These are phyloP conservation scores for Mythimna impura DNA, from an alignment of 2,888 invertebrate genomes.

Conservation along the genomic window DNA sequence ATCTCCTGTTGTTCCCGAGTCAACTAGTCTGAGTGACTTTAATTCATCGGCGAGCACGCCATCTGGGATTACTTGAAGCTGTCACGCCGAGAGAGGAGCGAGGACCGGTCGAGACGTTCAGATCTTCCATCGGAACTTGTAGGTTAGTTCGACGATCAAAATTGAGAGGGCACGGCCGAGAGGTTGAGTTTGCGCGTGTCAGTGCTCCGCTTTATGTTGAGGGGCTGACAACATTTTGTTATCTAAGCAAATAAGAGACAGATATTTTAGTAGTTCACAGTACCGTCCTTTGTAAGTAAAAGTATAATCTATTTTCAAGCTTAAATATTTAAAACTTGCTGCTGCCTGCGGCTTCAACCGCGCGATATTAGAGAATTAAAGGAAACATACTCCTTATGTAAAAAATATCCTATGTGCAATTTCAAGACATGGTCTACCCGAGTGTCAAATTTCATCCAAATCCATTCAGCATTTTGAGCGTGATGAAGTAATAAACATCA, in stretches of 20 bases:
- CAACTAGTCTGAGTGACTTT: slow-evolving; percentile 79
- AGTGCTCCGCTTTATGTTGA: slow-evolving; percentile 38
- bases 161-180: slow-evolving; percentile 50
- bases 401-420: no score
- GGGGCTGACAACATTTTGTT: slow-evolving; percentile 12
- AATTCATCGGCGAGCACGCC: slow-evolving; percentile 80
- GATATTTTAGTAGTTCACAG: not conserved
- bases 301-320: not conserved
- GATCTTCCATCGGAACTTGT: slow-evolving; percentile 78
- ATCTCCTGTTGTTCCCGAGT: slow-evolving; percentile 69
- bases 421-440: no score
- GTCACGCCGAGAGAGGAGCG: slow-evolving; percentile 75
- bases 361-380: no score
- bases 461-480: no score
- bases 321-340: no score
- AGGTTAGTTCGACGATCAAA: slow-evolving; percentile 69
- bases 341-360: no score
- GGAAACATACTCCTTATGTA: no score
- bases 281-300: not conserved
- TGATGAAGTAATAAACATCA: no score
- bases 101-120: slow-evolving; percentile 70
- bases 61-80: slow-evolving; percentile 84
- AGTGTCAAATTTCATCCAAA: no score
- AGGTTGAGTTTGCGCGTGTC: slow-evolving; percentile 50
- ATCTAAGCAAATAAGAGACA: slow-evolving; percentile 9